Evolutionary conservation across 2,797 vertebrate genomes (phyloP).

Genomic region (Gila robusta): DNA sequence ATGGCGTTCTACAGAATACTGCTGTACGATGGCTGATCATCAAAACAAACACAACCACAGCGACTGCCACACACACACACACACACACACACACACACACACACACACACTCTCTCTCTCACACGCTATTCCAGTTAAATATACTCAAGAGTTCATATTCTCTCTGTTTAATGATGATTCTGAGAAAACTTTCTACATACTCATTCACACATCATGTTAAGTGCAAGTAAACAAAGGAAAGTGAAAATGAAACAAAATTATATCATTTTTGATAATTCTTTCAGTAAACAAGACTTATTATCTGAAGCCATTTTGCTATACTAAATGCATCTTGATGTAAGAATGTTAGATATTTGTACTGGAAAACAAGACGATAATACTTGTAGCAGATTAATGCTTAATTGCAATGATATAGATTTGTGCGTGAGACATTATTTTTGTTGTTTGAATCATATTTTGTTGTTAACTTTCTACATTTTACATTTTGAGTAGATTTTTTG

Average conservation of each 20-base stretch:
- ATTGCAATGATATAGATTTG: background rate
- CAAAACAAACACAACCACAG: constrained; percentile 48
- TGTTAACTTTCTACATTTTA: background rate
- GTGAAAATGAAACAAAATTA: background rate
- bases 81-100: background rate
- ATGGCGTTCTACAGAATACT: constrained; percentile 26
- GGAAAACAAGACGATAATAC: background rate
- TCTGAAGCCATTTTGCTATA: background rate
- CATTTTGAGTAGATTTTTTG: background rate
- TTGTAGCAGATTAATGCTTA: background rate
- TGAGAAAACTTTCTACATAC: background rate
- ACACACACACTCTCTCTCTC: background rate
- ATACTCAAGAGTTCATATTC: constrained; percentile 3
- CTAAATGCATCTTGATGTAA: background rate
- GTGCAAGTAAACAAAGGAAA: background rate
- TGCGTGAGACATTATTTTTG: background rate
- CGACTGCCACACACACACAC: background rate
- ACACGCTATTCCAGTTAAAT: constrained; percentile 21
- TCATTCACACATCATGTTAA: background rate
- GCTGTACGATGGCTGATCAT: constrained; percentile 38
- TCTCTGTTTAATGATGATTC: background rate
- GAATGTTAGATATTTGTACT: background rate
- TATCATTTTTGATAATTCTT: background rate
- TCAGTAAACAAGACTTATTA: background rate
- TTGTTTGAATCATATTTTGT: background rate